Evolutionary conservation across 1,140 invertebrate species (phyloP).

Genomic region (Drosophila ananassae): DNA sequence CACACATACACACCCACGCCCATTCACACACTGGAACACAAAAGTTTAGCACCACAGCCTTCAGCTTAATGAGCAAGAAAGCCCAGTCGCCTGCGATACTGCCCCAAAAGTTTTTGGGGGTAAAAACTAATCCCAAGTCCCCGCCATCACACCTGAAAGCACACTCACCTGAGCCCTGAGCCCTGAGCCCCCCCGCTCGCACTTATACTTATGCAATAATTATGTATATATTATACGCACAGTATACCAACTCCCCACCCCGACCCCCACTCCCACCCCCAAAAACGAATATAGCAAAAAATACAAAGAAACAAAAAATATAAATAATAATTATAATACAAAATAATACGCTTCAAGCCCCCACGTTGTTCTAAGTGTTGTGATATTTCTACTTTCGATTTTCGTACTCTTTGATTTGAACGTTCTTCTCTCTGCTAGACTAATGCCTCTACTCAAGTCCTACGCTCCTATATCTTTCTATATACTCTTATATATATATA

Average conservation of each 20-base stretch:
- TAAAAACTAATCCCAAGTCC: slow-evolving; percentile 27
- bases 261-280: background rate
- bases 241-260: too few relatives aligned
- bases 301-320: background rate
- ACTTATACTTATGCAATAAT: slow-evolving; percentile 51
- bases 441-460: slow-evolving; percentile 39
- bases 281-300: background rate
- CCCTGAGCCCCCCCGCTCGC: slow-evolving; percentile 31
- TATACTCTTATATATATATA: slow-evolving; percentile 16
- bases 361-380: slow-evolving; percentile 52
- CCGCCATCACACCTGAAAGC: slow-evolving; percentile 1
- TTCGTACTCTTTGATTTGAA: slow-evolving; percentile 51
- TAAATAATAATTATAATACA: slow-evolving; percentile 20
- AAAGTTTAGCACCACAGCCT: slow-evolving; percentile 31
- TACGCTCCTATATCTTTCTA: slow-evolving; percentile 18
- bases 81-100: slow-evolving; percentile 33
- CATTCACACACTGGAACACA: slow-evolving; percentile 32
- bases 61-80: slow-evolving; percentile 30
- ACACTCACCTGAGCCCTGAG: slow-evolving; percentile 34
- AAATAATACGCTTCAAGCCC: slow-evolving; percentile 33
- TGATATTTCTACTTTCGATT: slow-evolving; percentile 47
- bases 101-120: slow-evolving; percentile 1
- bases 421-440: slow-evolving; percentile 41
- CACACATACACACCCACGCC: slow-evolving; percentile 6
- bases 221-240: slow-evolving; percentile 20